Conservation (phyloP, 2,797 vertebrate genomes). For the Smutsia temminckii region DNA sequence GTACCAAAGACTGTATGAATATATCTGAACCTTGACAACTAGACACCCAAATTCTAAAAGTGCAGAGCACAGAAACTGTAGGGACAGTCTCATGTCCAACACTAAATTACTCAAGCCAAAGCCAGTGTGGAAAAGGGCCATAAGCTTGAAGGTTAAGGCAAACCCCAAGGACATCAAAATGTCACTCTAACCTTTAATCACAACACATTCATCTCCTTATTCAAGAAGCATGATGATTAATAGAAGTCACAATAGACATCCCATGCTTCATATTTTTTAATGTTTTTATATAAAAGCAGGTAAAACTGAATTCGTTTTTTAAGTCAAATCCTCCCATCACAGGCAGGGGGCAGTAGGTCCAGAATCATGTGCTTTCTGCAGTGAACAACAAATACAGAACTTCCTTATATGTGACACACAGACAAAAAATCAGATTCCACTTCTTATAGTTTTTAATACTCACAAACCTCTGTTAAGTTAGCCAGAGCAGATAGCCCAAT, state of each 20-base stretch:
- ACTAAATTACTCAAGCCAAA: conserved; percentile 1
- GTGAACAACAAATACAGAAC: neutral
- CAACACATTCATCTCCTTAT: conserved; percentile 37
- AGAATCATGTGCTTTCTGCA: neutral
- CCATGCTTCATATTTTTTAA: neutral
- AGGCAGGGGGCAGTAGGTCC: neutral
- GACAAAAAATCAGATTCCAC: neutral
- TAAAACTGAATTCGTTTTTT: conserved; percentile 21
- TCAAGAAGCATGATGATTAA: conserved; percentile 11
- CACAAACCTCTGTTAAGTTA: neutral
- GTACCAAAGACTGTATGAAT: neutral
- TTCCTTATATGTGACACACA: neutral
- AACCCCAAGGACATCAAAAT: conserved; percentile 29
- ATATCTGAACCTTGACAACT: neutral
- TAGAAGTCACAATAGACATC: neutral
- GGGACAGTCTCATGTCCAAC: neutral
- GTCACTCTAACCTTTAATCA: conserved; percentile 52
- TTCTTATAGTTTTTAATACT: neutral
- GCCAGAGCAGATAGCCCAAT: neutral
- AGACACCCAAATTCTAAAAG: neutral
- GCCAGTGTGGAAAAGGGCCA: neutral
- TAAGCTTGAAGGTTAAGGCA: neutral
- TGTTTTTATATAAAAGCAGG: neutral
- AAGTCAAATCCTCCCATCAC: neutral
- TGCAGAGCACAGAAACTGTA: neutral